Conservation (phyloP, 2,888 invertebrate genomes). For the Clitarchus hookeri region DNA sequence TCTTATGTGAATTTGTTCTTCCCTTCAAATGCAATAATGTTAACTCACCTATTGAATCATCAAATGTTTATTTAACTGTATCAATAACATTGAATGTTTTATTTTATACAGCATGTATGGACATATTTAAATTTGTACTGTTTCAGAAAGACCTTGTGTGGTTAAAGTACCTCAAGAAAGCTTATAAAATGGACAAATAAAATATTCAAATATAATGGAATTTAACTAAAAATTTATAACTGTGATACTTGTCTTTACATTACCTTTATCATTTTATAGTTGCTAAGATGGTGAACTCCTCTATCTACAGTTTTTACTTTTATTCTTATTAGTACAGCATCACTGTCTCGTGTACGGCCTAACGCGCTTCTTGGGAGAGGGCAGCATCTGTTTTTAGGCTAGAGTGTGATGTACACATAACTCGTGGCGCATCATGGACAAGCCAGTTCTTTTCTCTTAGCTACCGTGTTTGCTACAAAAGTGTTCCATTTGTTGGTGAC, state of each 20-base stretch:
- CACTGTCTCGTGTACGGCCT: no score
- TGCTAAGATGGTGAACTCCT: not conserved
- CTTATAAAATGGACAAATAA: conserved; percentile 10
- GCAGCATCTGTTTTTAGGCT: no score
- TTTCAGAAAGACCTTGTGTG: conserved; percentile 6
- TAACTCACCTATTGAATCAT: not conserved
- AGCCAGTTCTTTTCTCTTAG: no score
- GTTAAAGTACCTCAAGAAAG: conserved; percentile 14
- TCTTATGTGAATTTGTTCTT: conserved; percentile 33
- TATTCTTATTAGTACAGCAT: no score
- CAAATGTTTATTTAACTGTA: not conserved
- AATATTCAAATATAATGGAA: conserved; percentile 14
- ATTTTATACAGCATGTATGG: not conserved
- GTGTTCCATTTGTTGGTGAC: no score
- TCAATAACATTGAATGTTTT: not conserved
- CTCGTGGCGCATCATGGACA: no score
- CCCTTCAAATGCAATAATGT: not conserved
- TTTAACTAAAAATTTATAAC: not conserved
- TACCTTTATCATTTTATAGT: no score
- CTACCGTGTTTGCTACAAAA: no score
- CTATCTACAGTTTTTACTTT: no score
- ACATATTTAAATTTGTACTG: not conserved
- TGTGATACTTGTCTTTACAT: not conserved
- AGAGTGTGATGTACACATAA: no score
- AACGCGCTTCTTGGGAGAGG: no score